Conservation (phyloP, 2,888 invertebrate species). For the Lasioglossum lativentre region DNA sequence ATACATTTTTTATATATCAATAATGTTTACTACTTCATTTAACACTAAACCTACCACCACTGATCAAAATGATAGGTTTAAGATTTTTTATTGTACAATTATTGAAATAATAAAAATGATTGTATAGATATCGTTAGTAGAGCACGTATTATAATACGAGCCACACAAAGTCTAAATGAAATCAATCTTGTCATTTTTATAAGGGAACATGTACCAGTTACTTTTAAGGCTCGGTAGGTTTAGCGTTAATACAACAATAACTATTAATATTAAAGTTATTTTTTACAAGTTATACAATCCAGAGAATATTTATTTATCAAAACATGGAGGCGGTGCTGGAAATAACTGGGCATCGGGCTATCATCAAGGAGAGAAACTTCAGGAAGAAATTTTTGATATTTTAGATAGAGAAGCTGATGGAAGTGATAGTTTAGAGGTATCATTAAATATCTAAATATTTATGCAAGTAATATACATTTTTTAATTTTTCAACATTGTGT, state of each 20-base stretch:
- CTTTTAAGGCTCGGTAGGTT: too few relatives aligned
- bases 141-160: too few relatives aligned
- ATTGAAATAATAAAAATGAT: too few relatives aligned
- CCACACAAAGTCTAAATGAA: too few relatives aligned
- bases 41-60: too few relatives aligned
- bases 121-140: too few relatives aligned
- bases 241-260: not conserved
- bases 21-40: not conserved
- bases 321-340: slow-evolving; percentile 99
- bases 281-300: slow-evolving; percentile 94
- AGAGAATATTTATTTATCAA: slow-evolving; percentile 98
- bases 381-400: slow-evolving; percentile 99
- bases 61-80: too few relatives aligned
- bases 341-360: slow-evolving; percentile 99
- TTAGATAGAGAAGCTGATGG: slow-evolving; percentile 99
- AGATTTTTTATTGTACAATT: too few relatives aligned
- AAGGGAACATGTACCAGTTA: too few relatives aligned
- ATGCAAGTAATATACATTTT: not conserved
- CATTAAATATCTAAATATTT: slow-evolving; percentile 9
- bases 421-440: slow-evolving; percentile 97
- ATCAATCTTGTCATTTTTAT: too few relatives aligned
- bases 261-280: slow-evolving; percentile 21
- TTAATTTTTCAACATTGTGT: too few relatives aligned
- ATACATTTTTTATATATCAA: not conserved
- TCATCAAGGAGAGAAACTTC: slow-evolving; percentile 95